A percentile compares a stretch with the other conserved stretches of the same genome.
phyloP scores from a whole-genome alignment of 2,113 vertebrate species.

The Rhabdomys dilectus region DNA sequence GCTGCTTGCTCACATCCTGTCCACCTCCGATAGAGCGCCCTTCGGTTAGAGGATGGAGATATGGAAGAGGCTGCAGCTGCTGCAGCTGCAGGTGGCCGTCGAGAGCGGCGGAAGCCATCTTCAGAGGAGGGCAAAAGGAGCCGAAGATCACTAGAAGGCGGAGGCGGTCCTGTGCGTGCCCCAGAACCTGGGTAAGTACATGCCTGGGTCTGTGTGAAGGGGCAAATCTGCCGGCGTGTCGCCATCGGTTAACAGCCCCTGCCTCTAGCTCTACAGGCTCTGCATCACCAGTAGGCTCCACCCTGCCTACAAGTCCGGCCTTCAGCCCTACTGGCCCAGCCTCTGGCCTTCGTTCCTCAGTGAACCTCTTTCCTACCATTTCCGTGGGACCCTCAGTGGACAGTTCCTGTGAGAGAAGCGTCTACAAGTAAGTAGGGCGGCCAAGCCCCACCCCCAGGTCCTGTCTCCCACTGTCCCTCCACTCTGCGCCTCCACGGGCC shows the following conservation, averaged over 20 bases:
- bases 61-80: constrained; percentile 83
- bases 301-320: not conserved
- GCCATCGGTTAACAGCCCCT: not conserved
- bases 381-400: constrained; percentile 67
- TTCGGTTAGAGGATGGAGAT: constrained; percentile 92
- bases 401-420: constrained; percentile 83
- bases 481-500: constrained; percentile 71
- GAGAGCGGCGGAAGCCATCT: constrained; percentile 90
- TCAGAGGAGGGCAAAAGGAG: constrained; percentile 91
- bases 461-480: constrained; percentile 66
- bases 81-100: constrained; percentile 84
- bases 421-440: constrained; percentile 91
- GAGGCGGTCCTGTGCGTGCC: constrained; percentile 53
- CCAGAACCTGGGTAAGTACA: constrained; percentile 55
- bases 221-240: not conserved
- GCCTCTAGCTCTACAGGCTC: constrained; percentile 41
- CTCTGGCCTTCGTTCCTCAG: not conserved
- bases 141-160: constrained; percentile 87
- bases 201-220: not conserved
- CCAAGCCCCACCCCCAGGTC: not conserved
- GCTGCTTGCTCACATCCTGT: not conserved
- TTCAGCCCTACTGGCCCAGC: not conserved
- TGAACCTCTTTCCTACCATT: constrained; percentile 83
- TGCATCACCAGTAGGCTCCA: not conserved
- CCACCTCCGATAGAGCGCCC: constrained; percentile 86